These are phyloP conservation scores for Apistogramma diplotaenia DNA, from an alignment of 2,113 vertebrate genomes.

Conservation along the genomic window DNA sequence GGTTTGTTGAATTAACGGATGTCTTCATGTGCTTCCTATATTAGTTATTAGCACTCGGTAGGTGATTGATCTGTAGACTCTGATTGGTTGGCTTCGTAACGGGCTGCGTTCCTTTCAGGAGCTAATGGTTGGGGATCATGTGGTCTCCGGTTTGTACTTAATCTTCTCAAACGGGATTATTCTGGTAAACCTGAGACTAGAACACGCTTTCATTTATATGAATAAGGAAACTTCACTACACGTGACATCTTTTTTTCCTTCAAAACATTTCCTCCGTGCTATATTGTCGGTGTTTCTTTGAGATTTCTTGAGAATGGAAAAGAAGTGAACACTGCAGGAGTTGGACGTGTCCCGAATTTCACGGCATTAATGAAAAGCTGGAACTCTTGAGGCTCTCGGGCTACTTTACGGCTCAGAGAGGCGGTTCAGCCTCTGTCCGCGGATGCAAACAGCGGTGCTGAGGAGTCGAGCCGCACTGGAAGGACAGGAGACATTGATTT, in stretches of 20 bases:
- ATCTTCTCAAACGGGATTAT: background rate
- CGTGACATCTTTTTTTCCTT: background rate
- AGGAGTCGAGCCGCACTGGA: background rate
- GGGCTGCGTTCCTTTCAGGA: background rate
- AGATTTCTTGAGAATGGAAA: background rate
- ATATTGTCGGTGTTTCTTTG: background rate
- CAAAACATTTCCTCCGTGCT: rapidly evolving
- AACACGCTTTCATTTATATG: background rate
- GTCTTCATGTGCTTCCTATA: background rate
- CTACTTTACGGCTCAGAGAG: constrained; percentile 27
- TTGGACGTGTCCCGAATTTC: background rate
- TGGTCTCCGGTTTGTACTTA: background rate
- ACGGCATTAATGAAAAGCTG: constrained; percentile 20
- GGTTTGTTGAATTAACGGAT: background rate
- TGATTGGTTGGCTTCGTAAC: background rate
- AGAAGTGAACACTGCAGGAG: background rate
- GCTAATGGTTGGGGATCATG: background rate
- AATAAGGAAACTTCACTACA: background rate
- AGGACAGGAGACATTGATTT: background rate
- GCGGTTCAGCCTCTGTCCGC: background rate
- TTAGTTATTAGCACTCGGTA: background rate
- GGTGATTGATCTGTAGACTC: background rate
- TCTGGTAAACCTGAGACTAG: background rate
- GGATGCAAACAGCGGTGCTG: constrained; percentile 11
- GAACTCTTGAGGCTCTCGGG: background rate